Base-by-base conservation (phyloP, 2,797 vertebrate genomes). In the Emydoidea blandingii region DNA sequence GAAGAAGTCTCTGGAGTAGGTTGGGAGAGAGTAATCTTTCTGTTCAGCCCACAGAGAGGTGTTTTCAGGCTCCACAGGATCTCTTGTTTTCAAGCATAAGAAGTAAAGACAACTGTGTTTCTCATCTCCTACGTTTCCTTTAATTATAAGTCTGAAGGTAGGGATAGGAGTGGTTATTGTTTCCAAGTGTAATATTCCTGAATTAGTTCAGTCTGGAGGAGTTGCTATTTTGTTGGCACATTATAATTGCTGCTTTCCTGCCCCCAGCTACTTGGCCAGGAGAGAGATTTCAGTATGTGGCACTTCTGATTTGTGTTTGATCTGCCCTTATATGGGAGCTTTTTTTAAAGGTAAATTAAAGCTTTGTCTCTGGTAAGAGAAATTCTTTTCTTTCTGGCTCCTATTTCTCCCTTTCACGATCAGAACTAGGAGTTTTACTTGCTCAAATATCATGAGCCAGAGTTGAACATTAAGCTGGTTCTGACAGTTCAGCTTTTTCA, bases 211-310 rank as follows among this genome's bases (percentile, higher is more conserved):
- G 92, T 95, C 92, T 92, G 82, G 37, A 93, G 94, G 90, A 96
- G 82, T 91, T 91, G 89, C 88, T 96, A 85, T 93, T 96, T 97
- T 96, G 91, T 95, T 97, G 92, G 90, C 92, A 87, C 90, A 86
- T 92, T 76, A 59, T 92, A 95, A 95, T 87, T 95, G 79, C 50
- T 82, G 4, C 72, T 94, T 97, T 95, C 95, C 86, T 93, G 80
- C 74, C 85, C 49, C 68, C 78, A 47, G 54, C 41, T 82, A 56
- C 41, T 79, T 92, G 81, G 94, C 95, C 86, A 50, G 87, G 54
- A 57, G 85, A 81, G 74, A 89, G 91, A 89, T 93, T 89, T 92
- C 93, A 82, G 88, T 83, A 1, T 37, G 19, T 96, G 92, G 78
- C 47, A 4, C 15, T 95, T 59, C 7, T 92, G 94, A 86, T 95